Conservation (phyloP, 2,888 invertebrate species). For the Ceramica pisi region DNA sequence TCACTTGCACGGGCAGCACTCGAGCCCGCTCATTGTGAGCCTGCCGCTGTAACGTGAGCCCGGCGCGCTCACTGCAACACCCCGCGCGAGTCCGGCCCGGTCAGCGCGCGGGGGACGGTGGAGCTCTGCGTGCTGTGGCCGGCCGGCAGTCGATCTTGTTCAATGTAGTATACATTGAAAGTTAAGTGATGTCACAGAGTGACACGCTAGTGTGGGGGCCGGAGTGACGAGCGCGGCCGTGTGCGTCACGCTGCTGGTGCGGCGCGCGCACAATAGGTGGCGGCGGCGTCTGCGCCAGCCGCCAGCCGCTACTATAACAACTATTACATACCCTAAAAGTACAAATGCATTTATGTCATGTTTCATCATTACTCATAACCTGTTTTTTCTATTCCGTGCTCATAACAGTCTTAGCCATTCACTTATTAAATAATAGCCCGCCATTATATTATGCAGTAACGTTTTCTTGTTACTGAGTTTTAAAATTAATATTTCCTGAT, state of each 20-base stretch:
- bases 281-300: conserved; percentile 36
- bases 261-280: conserved; percentile 67
- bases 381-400: too few relatives aligned
- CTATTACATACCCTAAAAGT: conserved; percentile 9
- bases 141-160: conserved; percentile 50
- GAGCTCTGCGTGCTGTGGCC: conserved; percentile 47
- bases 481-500: conserved; percentile 1
- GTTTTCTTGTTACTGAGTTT: neutral
- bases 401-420: neutral
- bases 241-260: conserved; percentile 50
- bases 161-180: conserved; percentile 67
- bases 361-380: conserved; percentile 10
- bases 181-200: conserved; percentile 71
- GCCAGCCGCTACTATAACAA: neutral
- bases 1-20: conserved; percentile 78
- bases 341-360: neutral
- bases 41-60: conserved; percentile 67
- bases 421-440: neutral
- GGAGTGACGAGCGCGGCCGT: conserved; percentile 68
- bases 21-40: conserved; percentile 74
- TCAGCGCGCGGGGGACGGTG: conserved; percentile 36
- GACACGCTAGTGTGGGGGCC: conserved; percentile 65
- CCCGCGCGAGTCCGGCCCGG: conserved; percentile 8
- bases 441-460: neutral
- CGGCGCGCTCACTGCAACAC: conserved; percentile 12